Evolutionary conservation across 2,113 vertebrate genomes (phyloP).

Genomic region (Paratilapia polleni): DNA sequence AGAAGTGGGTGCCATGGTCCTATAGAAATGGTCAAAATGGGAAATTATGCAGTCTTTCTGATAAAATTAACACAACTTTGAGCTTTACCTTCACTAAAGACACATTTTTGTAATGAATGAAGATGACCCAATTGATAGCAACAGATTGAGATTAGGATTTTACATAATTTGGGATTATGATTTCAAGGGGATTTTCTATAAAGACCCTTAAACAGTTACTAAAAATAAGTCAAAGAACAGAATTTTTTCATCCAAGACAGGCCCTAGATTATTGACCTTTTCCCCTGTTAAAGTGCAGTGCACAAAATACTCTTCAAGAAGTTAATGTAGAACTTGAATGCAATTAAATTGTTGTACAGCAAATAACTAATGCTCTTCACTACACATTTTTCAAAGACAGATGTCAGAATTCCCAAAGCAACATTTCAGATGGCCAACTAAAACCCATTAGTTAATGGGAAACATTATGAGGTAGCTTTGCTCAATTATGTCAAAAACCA

Average conservation of each 20-base stretch:
- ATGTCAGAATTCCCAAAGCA: conserved; percentile 49
- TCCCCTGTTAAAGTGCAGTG: background rate
- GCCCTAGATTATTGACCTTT: background rate
- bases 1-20: conserved; percentile 14
- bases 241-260: conserved; percentile 1
- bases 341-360: conserved; percentile 17
- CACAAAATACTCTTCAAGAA: background rate
- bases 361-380: background rate
- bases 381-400: conserved; percentile 44
- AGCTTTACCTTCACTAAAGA: conserved; percentile 32
- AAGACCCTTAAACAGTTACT: conserved; percentile 8
- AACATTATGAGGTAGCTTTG: conserved; percentile 7
- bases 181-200: conserved; percentile 35
- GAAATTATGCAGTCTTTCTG: background rate
- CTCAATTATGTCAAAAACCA: background rate
- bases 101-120: conserved; percentile 22
- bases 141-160: conserved; percentile 69
- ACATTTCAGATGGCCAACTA: conserved; percentile 11
- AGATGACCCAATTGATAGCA: conserved; percentile 63
- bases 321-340: conserved; percentile 1
- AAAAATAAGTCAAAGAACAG: conserved; percentile 15
- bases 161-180: conserved; percentile 69
- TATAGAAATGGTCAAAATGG: conserved; percentile 5
- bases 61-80: conserved; percentile 1
- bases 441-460: conserved; percentile 41